These are phyloP conservation scores for Caenorhabditis sulstoni DNA, from an alignment of 2,888 invertebrate species.

Conservation along the genomic window DNA sequence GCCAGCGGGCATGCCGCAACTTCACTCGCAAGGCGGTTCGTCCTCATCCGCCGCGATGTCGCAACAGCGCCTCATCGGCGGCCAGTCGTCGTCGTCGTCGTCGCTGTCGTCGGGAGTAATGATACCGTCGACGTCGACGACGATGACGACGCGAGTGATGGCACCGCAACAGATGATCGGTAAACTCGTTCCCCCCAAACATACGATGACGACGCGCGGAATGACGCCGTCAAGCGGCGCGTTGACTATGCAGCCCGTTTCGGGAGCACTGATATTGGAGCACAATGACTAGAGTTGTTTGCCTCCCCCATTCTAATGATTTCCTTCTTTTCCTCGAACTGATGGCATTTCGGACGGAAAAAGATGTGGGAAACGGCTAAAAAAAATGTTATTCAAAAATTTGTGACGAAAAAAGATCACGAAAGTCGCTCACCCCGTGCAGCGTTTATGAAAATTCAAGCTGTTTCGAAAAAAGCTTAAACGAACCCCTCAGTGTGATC, in stretches of 20 bases:
- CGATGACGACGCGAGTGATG: conserved; percentile 22
- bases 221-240: conserved; percentile 34
- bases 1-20: conserved; percentile 44
- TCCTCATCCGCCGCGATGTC: conserved; percentile 20
- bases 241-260: conserved; percentile 5
- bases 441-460: too few relatives aligned
- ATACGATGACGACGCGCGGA: background rate
- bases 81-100: background rate
- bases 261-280: conserved; percentile 33
- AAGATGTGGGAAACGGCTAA: too few relatives aligned
- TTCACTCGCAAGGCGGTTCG: conserved; percentile 29
- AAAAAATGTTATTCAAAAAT: too few relatives aligned
- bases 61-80: conserved; percentile 34
- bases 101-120: background rate
- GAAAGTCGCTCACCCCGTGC: too few relatives aligned
- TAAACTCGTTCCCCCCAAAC: background rate
- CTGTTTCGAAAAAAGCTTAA: too few relatives aligned
- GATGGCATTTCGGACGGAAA: background rate
- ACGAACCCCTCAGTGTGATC: too few relatives aligned
- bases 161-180: conserved; percentile 20
- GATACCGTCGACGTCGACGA: too few relatives aligned
- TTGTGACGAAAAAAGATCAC: too few relatives aligned
- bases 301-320: background rate
- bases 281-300: conserved; percentile 6
- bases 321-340: background rate